phyloP scores from a whole-genome alignment of 1,140 invertebrate species.

The Drosophila nebulosa region DNA sequence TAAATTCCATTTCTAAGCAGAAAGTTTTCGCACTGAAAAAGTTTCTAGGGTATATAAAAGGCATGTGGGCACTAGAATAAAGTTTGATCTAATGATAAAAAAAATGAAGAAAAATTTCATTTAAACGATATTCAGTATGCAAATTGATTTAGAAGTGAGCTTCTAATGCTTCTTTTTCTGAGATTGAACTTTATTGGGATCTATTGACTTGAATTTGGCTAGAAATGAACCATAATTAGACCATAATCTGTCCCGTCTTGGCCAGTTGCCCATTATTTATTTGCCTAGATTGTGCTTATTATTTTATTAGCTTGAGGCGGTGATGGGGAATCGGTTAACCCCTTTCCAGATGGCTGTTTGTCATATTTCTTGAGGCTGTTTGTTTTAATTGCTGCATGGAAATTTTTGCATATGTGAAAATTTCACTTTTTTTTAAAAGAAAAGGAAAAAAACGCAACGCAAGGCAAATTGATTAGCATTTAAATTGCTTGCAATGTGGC shows the following conservation, averaged over 20 bases:
- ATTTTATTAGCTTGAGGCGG: conserved; percentile 31
- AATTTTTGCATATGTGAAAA: conserved; percentile 22
- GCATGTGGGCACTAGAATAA: background rate
- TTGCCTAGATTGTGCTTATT: conserved; percentile 48
- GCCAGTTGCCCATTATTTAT: conserved; percentile 42
- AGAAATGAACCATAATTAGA: too few species aligned
- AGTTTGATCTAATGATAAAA: background rate
- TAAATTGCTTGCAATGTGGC: conserved; percentile 71
- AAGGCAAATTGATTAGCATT: conserved; percentile 70
- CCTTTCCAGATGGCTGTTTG: background rate
- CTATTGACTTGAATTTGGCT: too few species aligned
- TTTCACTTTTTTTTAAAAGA: conserved; percentile 26
- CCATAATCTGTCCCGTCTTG: background rate
- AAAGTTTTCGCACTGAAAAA: background rate
- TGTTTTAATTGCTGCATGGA: conserved; percentile 38
- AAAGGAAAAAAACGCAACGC: conserved; percentile 11
- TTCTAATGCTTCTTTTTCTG: too few species aligned
- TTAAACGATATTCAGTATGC: too few species aligned
- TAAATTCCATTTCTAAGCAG: conserved; percentile 31
- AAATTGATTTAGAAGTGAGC: too few species aligned
- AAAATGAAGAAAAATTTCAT: background rate
- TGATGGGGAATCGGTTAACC: background rate
- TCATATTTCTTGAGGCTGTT: conserved; percentile 32
- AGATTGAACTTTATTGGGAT: too few species aligned
- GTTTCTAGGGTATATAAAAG: background rate